A percentile compares a stretch with the other conserved stretches of the same genome.
Evolutionary conservation across 2,113 vertebrate species (phyloP).

Genomic region (Pseudopipra pipra): DNA sequence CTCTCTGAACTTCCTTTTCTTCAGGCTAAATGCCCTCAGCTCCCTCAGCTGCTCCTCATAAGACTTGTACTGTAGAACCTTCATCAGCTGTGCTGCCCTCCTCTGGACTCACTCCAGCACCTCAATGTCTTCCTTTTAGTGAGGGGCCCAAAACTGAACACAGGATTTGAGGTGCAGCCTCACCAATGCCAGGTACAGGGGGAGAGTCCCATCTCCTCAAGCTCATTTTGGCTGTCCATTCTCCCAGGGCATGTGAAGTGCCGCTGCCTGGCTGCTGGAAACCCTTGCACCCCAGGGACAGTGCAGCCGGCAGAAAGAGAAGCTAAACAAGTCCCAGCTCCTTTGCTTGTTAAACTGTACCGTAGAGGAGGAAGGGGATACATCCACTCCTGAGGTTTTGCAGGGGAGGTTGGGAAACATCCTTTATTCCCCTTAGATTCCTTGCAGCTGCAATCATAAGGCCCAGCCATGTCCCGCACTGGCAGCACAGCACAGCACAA

Average conservation of each 20-base stretch:
- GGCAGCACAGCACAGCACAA: not conserved
- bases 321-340: not conserved
- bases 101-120: accelerated
- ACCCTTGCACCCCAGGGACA: accelerated
- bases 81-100: not conserved
- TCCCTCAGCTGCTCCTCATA: accelerated
- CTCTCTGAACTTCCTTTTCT: not conserved
- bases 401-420: not conserved
- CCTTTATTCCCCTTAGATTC: not conserved
- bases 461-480: accelerated
- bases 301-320: not conserved
- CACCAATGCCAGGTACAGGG: not conserved
- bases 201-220: not conserved
- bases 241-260: not conserved
- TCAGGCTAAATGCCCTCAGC: not conserved
- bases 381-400: not conserved
- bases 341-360: not conserved
- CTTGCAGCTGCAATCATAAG: accelerated
- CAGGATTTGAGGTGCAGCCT: not conserved
- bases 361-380: not conserved
- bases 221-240: not conserved
- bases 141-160: not conserved
- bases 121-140: not conserved
- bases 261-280: not conserved
- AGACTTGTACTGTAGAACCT: not conserved